Evolutionary conservation across 2,797 vertebrate genomes (phyloP).

Genomic region (Channallabes apus): DNA sequence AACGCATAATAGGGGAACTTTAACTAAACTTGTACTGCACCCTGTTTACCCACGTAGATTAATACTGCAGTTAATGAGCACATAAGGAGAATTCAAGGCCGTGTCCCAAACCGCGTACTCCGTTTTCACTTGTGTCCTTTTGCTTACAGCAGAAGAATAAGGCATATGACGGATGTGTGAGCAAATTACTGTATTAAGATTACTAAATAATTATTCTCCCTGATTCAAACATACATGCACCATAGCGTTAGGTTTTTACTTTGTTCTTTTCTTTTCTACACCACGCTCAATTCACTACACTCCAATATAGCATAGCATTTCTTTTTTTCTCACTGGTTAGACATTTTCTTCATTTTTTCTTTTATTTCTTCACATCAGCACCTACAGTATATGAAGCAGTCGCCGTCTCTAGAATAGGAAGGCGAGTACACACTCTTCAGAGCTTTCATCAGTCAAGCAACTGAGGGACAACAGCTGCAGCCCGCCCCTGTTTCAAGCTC

Average conservation of each 20-base stretch:
- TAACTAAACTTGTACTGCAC: not conserved
- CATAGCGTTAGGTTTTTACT: not conserved
- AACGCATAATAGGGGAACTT: no score
- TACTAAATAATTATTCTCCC: not conserved
- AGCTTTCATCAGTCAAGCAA: constrained; percentile 19
- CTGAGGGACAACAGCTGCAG: constrained; percentile 34
- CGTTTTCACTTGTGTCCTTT: no score
- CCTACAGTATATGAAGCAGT: not conserved
- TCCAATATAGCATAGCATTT: not conserved
- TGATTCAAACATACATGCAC: not conserved
- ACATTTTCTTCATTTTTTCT: not conserved
- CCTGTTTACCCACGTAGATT: not conserved
- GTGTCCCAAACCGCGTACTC: not conserved
- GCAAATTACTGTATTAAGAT: not conserved
- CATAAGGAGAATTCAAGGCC: not conserved
- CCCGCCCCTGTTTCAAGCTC: constrained; percentile 11
- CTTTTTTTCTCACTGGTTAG: not conserved
- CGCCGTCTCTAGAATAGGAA: not conserved
- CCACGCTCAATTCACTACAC: not conserved
- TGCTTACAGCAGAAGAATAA: not conserved
- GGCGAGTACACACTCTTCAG: not conserved
- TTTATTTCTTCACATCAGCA: not conserved
- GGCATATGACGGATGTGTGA: not conserved
- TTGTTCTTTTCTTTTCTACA: not conserved
- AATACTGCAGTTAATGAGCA: not conserved